Conservation (phyloP, 2,113 vertebrate genomes). For the Microcebus murinus region DNA sequence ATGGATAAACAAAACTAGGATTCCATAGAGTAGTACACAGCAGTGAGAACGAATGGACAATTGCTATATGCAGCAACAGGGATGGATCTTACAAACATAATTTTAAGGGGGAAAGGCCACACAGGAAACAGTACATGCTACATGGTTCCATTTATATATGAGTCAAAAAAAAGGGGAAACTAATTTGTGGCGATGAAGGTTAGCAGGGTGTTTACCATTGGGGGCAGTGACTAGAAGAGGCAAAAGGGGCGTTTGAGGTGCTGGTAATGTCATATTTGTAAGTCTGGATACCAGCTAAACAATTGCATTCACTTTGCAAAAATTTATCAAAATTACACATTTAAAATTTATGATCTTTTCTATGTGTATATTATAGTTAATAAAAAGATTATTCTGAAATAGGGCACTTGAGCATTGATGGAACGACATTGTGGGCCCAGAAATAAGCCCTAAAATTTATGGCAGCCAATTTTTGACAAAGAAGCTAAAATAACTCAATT, state of each 20-base stretch:
- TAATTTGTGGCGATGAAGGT: not conserved
- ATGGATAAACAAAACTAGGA: not conserved
- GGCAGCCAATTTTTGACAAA: not conserved
- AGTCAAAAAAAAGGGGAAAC: not conserved
- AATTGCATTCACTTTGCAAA: not conserved
- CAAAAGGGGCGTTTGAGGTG: no score
- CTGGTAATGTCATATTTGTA: not conserved
- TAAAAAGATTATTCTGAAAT: not conserved
- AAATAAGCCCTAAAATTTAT: not conserved
- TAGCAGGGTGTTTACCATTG: not conserved
- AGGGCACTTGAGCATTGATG: not conserved
- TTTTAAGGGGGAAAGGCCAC: not conserved
- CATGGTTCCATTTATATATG: not conserved
- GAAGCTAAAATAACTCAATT: not conserved
- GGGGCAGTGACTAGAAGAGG: not conserved
- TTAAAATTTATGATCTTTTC: not conserved
- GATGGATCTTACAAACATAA: not conserved
- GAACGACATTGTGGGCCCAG: not conserved
- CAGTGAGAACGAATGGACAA: not conserved
- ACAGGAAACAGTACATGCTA: not conserved
- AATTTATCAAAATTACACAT: not conserved
- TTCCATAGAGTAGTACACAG: not conserved
- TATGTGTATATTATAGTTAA: not conserved
- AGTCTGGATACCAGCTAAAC: not conserved
- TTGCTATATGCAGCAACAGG: not conserved